A percentile compares a stretch with the other conserved stretches of the same genome.
These are phyloP conservation scores for Magallana nippona DNA, from an alignment of 2,888 invertebrate species.

Conservation along the genomic window DNA sequence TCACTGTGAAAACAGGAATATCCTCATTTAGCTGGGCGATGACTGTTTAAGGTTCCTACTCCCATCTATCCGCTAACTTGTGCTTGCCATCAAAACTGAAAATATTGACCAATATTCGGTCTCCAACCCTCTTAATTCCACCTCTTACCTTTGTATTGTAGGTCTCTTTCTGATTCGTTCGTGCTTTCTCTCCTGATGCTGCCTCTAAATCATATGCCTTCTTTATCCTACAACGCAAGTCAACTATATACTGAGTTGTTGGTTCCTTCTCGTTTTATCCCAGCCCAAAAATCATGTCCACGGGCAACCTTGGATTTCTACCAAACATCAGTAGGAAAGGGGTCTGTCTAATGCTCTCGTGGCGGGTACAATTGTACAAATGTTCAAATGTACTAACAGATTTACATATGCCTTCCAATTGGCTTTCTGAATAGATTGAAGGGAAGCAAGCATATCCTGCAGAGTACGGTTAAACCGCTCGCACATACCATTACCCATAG, in stretches of 20 bases:
- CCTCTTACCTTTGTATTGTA: constrained; percentile 1
- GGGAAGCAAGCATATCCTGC: constrained; percentile 39
- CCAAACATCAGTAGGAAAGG: constrained; percentile 26
- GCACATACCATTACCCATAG: constrained; percentile 27
- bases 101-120: no score
- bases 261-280: constrained; percentile 11
- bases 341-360: constrained; percentile 39
- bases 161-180: neutral
- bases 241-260: neutral
- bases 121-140: no score
- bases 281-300: neutral
- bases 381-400: constrained; percentile 40
- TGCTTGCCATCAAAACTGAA: no score
- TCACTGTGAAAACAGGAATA: no score
- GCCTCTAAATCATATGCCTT: neutral
- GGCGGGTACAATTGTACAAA: constrained; percentile 45
- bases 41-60: neutral
- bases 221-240: neutral
- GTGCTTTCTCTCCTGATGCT: neutral
- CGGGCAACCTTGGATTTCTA: no score
- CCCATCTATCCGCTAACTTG: neutral
- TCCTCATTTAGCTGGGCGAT: neutral
- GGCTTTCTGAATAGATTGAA: constrained; percentile 11
- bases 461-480: constrained; percentile 46
- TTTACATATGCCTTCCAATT: constrained; percentile 43